Evolutionary conservation across 2,797 vertebrate genomes (phyloP), one percentile per base, ranked within the genome.

Genomic region (Macroramphosus scolopax): DNA sequence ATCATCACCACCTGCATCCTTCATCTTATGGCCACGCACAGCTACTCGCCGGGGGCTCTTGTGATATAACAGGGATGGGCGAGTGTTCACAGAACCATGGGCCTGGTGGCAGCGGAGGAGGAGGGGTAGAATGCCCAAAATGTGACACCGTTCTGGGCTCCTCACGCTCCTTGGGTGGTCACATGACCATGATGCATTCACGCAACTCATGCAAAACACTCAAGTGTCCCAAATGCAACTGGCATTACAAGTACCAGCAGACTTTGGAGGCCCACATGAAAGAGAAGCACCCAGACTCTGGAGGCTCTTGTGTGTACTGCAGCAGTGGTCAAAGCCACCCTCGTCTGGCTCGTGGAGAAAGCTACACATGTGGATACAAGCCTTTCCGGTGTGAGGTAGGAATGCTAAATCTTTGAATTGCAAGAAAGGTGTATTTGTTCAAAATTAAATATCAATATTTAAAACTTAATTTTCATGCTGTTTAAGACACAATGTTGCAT

Each of bases 231-330:
- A 98, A 99, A 92, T 99, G 96, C 87, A 99, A 99, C 90, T 99
- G 97, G 97, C 97, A 99, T 92, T 99, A 99, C 82, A 99, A 99
- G 92, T 99, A 99, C 92, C 97, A 99, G 92, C 97, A 99, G 91
- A 98, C 97, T 3, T 90, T 99, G 85, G 97, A 99, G 89, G 97
- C 95, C 11, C 97, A 99, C 87, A 99, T 99, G 97, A 99, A 99
- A 91, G 97, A 99, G 87, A 99, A 99, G 72, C 96, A 98, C 83
- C 96, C 96, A 0, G 96, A 99, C 83, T 94, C 96, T 0, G 96
- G 97, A 36, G 95, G 94, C 76, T 91, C 94, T 29, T 99, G 97
- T 0, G 83, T 72, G 62, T 98, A 95, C 89, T 99, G 97, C 92
- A 96, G 89, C 78, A 94, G 92, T 4, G 96, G 97, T 59, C 97